Evolutionary conservation across 1,140 invertebrate genomes (phyloP).

Genomic region (Lordiphosa clarofinis): DNA sequence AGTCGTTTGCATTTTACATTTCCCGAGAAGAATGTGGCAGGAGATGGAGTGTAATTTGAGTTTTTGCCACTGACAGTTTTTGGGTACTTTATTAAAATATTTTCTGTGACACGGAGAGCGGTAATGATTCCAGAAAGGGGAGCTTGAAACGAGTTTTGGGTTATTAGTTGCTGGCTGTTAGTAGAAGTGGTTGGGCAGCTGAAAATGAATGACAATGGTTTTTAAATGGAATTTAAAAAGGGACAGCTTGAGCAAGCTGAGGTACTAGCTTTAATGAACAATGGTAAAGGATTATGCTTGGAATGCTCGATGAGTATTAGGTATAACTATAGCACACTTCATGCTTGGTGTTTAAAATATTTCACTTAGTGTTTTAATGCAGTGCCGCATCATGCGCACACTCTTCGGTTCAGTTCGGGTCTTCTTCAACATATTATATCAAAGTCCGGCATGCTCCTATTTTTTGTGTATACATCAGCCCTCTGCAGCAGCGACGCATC

Average conservation of each 20-base stretch:
- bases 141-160: constrained; percentile 4
- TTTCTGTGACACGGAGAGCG: constrained; percentile 43
- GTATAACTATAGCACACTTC: no score
- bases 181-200: constrained; percentile 13
- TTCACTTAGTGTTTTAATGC: no score
- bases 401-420: no score
- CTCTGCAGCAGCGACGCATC: no score
- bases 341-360: no score
- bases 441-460: no score
- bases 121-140: constrained; percentile 52
- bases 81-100: constrained; percentile 74
- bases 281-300: no score
- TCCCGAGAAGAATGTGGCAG: constrained; percentile 13
- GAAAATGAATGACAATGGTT: constrained; percentile 4
- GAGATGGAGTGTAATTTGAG: constrained; percentile 55
- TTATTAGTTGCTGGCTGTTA: constrained; percentile 11
- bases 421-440: no score
- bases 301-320: no score
- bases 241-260: constrained; percentile 3
- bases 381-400: no score
- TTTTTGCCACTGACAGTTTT: constrained; percentile 70
- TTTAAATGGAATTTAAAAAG: constrained; percentile 2
- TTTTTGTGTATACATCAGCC: no score
- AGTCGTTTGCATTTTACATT: constrained; percentile 54
- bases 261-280: neutral